A percentile compares a stretch with the other conserved stretches of the same genome.
phyloP scores from a whole-genome alignment of 2,113 vertebrate species.

The Cariama cristata region DNA sequence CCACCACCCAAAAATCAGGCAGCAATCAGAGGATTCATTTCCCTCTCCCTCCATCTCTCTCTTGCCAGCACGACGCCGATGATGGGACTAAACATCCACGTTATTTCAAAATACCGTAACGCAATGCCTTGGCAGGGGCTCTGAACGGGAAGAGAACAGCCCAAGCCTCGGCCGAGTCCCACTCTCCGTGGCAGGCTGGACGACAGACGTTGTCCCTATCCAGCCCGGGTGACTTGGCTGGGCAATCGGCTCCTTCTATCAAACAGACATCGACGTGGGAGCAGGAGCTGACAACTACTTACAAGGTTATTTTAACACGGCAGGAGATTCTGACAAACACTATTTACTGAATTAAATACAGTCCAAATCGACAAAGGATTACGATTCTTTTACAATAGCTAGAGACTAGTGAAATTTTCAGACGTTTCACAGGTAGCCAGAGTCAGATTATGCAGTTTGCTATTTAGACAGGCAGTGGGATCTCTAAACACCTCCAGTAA shows the following conservation, averaged over 20 bases:
- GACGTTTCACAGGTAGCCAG: rapidly evolving
- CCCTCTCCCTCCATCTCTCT: not conserved
- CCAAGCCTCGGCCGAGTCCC: not conserved
- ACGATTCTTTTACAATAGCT: not conserved
- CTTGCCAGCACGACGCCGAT: rapidly evolving
- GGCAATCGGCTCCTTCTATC: not conserved
- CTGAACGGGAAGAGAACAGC: not conserved
- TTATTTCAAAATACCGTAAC: not conserved
- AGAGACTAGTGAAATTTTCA: not conserved
- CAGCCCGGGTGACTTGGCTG: not conserved
- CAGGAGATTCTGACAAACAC: not conserved
- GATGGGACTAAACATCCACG: not conserved
- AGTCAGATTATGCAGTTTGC: not conserved
- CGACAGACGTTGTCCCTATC: not conserved
- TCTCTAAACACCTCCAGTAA: not conserved
- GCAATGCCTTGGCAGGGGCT: not conserved
- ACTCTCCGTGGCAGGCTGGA: not conserved
- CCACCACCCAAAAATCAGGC: not conserved
- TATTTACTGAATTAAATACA: not conserved
- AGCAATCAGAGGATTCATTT: not conserved
- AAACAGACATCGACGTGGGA: not conserved
- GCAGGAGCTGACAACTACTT: not conserved
- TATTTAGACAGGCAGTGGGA: not conserved
- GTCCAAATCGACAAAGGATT: not conserved
- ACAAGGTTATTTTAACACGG: rapidly evolving